Base-by-base conservation (phyloP, 1,140 invertebrate species). In the Carcinoscorpius rotundicauda region DNA sequence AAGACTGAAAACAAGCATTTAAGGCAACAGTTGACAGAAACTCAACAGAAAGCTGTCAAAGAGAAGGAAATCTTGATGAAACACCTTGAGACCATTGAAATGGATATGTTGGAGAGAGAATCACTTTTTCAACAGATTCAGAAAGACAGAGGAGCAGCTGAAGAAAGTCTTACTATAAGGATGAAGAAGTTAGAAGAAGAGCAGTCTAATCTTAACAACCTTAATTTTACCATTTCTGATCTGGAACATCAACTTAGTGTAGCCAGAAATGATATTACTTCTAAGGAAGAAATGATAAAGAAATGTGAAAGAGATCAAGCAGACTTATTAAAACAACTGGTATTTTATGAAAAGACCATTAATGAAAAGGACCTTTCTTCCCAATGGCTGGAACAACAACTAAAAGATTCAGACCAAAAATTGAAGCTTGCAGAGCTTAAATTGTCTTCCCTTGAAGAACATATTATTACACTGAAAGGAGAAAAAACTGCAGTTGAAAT, bases 41-140 rank as follows among this genome's bases (percentile, higher is more conserved):
- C 70, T 49, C 76, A 78, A 61, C 74, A 79, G 58, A 62, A 68
- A 49, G 68, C 71, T 6, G 66, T 79, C 60, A 72, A 73, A 62
- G 78, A 81, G 58, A 81, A 81, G 69, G 77, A 79, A 67, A 60
- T 72, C 51, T 71, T 81, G 58, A 76, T 78, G 63, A 72, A 75
- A 52, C 78, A 79, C 67, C 64, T 81, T 62, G 78, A 81, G 65
- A 70, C 72, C n/a, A 80, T 81, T 66, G 74, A 79, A 71, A 73
- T 73, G 48, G 79, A 80, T 66, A 79, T 81, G 77, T 71, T 79
- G 72, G 78, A 79, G 57, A 68, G 78, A 6, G 78, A 81, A 67
- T 74, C 78, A 3, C 72, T 75, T 4, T 76, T 80, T 69, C 72
- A 75, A 57, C 77, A 80, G 64, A 76, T 79, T 10, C 73, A 78